Evolutionary conservation across 2,797 vertebrate genomes (phyloP), one percentile per base, ranked within the genome.

Genomic region (Rhinella marina): DNA sequence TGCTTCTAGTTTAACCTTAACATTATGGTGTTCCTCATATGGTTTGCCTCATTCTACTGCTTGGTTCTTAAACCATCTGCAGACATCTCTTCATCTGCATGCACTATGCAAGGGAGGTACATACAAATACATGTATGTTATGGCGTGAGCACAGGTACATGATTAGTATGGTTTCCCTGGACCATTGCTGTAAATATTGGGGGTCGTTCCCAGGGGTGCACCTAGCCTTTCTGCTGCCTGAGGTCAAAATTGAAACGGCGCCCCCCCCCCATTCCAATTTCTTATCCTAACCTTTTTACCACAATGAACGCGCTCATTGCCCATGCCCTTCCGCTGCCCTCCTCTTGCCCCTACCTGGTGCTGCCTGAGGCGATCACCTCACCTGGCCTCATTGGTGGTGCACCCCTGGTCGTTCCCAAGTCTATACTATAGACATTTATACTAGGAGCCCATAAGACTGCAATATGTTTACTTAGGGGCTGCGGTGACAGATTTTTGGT

Each of bases 1-100:
- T 57, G 21, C 48, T 75, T 21, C 4, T 27, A 79, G 25, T 78
- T 56, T 78, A 79, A 79, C 77, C 77, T 79, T 79, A 25, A 59
- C 77, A 17, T 23, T 27, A 19, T 52, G 50, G 16, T 48, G 8
- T 52, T 14, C 29, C 7, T 54, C 27, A 23, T 16, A n/a, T n/a
- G n/a, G n/a, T n/a, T 59, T 16, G 32, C 29, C 78, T 62, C 7
- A 57, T 41, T 62, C 19, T 29, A 50, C 41, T 50, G 32, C 72
- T 50, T 41, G 1, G 2, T 56, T 12, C 9, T 41, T 23, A 6
- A 52, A 50, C 54, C 12, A n/a, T 76, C 48, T 29, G 16, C 23
- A 27, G 8, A 27, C 52, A 54, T 54, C 75, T 77, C 50, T 77
- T 72, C 68, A 32, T 73, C 72, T n/a, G 72, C 72, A 75, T 75